These are phyloP conservation scores for Meghimatium bilineatum DNA, from an alignment of 2,888 invertebrate species.

Conservation along the genomic window DNA sequence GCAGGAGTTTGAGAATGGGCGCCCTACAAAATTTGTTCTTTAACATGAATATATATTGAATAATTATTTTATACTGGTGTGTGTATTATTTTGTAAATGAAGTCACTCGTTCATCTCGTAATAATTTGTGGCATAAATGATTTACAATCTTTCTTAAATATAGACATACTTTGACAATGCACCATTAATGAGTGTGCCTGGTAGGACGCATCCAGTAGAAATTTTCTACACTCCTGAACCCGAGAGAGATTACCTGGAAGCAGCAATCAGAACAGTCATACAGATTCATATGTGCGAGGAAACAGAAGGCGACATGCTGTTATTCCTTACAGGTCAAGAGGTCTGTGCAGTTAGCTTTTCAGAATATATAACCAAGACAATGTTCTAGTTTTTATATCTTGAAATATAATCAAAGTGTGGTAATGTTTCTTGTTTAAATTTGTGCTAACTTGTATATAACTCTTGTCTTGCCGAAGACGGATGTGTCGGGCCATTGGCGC, in stretches of 20 bases:
- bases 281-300: slow-evolving; percentile 92
- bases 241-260: slow-evolving; percentile 97
- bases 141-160: neutral
- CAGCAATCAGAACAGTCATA: slow-evolving; percentile 97
- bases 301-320: slow-evolving; percentile 89
- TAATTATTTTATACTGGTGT: neutral
- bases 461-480: too few species aligned
- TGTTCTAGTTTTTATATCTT: neutral
- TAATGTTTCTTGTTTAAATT: neutral
- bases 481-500: too few species aligned
- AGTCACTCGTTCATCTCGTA: too few species aligned
- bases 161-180: slow-evolving; percentile 98
- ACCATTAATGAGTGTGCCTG: slow-evolving; percentile 98
- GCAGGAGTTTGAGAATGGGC: too few species aligned
- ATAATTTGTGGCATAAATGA: neutral
- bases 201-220: slow-evolving; percentile 95
- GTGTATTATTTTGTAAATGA: too few species aligned
- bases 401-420: neutral
- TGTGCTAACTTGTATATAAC: too few species aligned
- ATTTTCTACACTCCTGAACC: slow-evolving; percentile 99
- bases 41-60: too few species aligned
- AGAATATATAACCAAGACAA: neutral
- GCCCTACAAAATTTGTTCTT: too few species aligned
- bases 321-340: slow-evolving; percentile 90
- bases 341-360: slow-evolving; percentile 66